Conservation (phyloP, 2,888 invertebrate species). For the Latrodectus hesperus region DNA sequence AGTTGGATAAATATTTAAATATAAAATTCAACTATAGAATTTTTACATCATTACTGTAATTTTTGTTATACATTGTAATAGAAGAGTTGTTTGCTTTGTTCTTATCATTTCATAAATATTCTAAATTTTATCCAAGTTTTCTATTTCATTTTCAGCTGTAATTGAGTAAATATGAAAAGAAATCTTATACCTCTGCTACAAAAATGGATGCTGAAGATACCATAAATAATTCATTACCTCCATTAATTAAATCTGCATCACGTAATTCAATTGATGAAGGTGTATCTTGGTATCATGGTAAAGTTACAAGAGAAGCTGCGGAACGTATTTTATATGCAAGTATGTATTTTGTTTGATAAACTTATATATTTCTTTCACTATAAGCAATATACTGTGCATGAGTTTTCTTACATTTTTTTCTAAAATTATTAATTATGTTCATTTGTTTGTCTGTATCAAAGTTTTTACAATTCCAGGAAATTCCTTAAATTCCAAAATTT, state of each 20-base stretch:
- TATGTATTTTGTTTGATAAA: conserved; percentile 23
- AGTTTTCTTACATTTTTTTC: too few species aligned
- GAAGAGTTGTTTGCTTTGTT: not conserved
- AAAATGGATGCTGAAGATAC: conserved; percentile 61
- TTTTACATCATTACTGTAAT: not conserved
- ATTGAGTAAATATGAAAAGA: not conserved
- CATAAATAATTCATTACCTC: conserved; percentile 40
- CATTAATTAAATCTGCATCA: conserved; percentile 60
- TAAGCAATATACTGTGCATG: too few species aligned
- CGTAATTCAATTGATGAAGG: conserved; percentile 78
- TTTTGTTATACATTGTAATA: not conserved
- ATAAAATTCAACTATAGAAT: too few species aligned
- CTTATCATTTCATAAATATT: not conserved
- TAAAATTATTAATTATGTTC: too few species aligned
- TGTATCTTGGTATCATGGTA: conserved; percentile 88
- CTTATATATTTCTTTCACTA: not conserved
- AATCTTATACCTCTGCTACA: conserved; percentile 5
- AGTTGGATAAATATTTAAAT: too few species aligned
- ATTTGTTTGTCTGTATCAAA: too few species aligned
- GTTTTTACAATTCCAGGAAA: too few species aligned
- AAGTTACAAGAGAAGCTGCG: conserved; percentile 84
- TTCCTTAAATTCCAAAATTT: too few species aligned
- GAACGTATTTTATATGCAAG: conserved; percentile 80
- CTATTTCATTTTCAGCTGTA: not conserved
- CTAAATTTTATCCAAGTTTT: not conserved